Evolutionary conservation across 2,888 invertebrate species (phyloP), one percentile per base, ranked within the genome.

Genomic region (Neoitamus cyanurus): DNA sequence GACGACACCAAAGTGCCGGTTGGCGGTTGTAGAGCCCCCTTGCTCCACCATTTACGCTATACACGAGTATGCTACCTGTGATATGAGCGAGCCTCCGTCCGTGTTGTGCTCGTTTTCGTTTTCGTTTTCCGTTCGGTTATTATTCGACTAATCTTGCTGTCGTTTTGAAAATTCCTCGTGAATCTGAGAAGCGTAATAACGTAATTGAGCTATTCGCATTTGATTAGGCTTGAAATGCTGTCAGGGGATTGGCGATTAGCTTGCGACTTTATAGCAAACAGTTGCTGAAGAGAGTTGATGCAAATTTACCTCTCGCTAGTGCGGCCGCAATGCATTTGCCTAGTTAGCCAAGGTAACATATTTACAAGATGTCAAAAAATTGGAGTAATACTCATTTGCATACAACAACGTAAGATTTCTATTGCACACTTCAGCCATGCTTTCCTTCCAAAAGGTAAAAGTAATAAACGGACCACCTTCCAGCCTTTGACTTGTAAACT

Each of bases 131-230:
- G n/a, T 70, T 70, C 31, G 13, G 30, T 70, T 42, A 75, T 75
- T 46, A 42, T 42, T 42, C 75, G 42, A 37, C 25, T 75, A 75
- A 75, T 75, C 28, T 75, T 31, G 42, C 75, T 75, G 75, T 42
- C 75, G 28, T 46, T 75, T 75, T 25, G 25, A 75, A 75, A 20
- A 58, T 20, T 58, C 58, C 58, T 58, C 20, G 58, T 25, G 58
- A 58, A 58, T 58, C 58, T 58, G 25, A 58, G 58, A 58, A 58
- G 9, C 58, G 58, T 58, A 58, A 58, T 58, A 58, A 58, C 58
- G 25, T 58, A 58, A 58, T 58, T 58, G 58, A 58, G 20, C 58
- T 58, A 25, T 58, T 58, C 58, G 58, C 25, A 58, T 58, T 58
- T 58, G 58, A 58, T 58, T 58, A 58, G 58, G 7, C 58, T 58